These are phyloP conservation scores for Salvator merianae DNA, from an alignment of 2,113 vertebrate genomes.

Conservation along the genomic window DNA sequence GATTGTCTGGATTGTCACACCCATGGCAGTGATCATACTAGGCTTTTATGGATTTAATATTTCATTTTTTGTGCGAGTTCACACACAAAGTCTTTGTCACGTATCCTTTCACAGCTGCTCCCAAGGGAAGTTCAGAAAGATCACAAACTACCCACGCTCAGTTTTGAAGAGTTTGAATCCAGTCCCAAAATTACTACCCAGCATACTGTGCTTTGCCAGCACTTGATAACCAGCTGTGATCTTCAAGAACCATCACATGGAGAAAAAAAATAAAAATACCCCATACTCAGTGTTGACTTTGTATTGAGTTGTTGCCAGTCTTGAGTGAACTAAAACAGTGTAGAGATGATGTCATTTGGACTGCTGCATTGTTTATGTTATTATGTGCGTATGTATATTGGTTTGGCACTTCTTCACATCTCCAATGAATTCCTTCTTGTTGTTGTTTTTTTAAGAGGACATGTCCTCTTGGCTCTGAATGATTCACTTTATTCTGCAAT, in stretches of 20 bases:
- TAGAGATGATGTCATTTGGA: not conserved
- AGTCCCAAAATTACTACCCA: not conserved
- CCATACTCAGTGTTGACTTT: not conserved
- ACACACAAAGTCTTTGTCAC: not conserved
- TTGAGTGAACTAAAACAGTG: not conserved
- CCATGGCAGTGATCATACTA: not conserved
- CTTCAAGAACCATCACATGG: not conserved
- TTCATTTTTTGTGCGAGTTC: not conserved
- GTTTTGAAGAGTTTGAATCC: not conserved
- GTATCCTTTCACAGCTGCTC: not conserved
- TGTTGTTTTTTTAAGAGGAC: not conserved
- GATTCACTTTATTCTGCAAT: conserved; percentile 27
- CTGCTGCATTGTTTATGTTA: not conserved
- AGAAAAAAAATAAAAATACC: not conserved
- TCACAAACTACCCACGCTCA: not conserved
- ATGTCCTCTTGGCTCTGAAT: conserved; percentile 2
- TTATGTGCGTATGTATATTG: not conserved
- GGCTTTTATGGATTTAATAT: not conserved
- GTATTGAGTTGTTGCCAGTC: not conserved
- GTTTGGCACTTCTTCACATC: not conserved
- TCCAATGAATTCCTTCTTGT: not conserved
- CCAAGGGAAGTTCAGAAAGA: not conserved
- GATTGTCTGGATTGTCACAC: not conserved
- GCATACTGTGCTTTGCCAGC: not conserved
- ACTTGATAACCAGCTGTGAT: not conserved